Evolutionary conservation across 1,140 invertebrate species (phyloP).

Genomic region (Pseudachorutes palmiensis): DNA sequence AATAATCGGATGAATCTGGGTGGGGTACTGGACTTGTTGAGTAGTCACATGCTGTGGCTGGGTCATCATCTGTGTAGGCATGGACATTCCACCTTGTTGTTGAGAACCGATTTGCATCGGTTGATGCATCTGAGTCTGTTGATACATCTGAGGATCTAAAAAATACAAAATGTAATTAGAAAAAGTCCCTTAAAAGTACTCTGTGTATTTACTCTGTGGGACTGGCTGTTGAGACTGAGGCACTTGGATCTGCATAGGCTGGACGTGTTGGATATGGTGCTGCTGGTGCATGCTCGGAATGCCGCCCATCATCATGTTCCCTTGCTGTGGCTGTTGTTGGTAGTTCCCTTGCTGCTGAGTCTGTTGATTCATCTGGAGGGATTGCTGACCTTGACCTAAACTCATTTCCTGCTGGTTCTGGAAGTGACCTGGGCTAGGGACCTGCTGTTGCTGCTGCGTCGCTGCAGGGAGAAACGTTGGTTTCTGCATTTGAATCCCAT

Average conservation of each 20-base stretch:
- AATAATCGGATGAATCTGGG: neutral
- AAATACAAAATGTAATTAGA: slow-evolving; percentile 1
- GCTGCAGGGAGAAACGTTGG: neutral
- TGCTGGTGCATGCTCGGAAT: slow-evolving; percentile 25
- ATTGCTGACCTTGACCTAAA: neutral
- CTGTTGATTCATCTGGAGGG: slow-evolving; percentile 23
- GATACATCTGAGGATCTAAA: slow-evolving; percentile 15
- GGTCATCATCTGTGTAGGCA: slow-evolving; percentile 1
- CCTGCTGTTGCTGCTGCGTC: neutral
- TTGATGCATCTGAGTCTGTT: slow-evolving; percentile 13
- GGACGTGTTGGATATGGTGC: slow-evolving; percentile 28
- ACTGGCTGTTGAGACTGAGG: slow-evolving; percentile 6
- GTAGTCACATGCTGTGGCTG: slow-evolving; percentile 11
- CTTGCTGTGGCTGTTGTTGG: slow-evolving; percentile 17
- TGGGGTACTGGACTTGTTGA: neutral
- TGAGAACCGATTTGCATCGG: slow-evolving; percentile 16
- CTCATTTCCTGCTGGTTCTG: slow-evolving; percentile 2
- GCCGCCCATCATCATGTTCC: slow-evolving; percentile 25
- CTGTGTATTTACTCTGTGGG: slow-evolving; percentile 15
- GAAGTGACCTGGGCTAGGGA: neutral
- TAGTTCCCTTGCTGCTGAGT: slow-evolving; percentile 1
- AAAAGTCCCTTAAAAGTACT: too few relatives aligned
- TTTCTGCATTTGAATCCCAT: neutral
- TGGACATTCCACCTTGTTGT: neutral
- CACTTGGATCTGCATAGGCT: slow-evolving; percentile 18